Evolutionary conservation across 1,140 invertebrate species (phyloP), one percentile per base, ranked within the genome.

Genomic region (Macrocentrus cingulum): DNA sequence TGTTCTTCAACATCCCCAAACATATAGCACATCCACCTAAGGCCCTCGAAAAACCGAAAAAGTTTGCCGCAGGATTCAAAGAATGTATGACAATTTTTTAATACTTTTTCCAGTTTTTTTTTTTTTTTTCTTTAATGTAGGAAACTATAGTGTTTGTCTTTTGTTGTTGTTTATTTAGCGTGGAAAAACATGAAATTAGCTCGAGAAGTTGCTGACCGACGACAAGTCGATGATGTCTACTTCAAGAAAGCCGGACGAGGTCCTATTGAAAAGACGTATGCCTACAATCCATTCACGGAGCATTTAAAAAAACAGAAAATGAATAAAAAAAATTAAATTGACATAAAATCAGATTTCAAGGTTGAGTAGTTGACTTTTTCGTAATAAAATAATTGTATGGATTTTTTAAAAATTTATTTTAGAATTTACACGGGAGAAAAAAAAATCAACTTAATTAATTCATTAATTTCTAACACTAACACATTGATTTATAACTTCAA

Each of bases 401-500:
- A n/a, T n/a, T n/a, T n/a, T n/a, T n/a, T n/a, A n/a, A n/a, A n/a
- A n/a, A n/a, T n/a, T n/a, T n/a, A n/a, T n/a, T n/a, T n/a, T n/a
- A n/a, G n/a, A n/a, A 29, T 29, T 29, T 29, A 9, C 25, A 29
- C 4, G n/a, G n/a, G n/a, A 9, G 7, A 41, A 50, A 32, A 20
- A 20, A 37, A 55, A 34, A 32, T 62, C 16, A 25, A 58, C 60
- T 45, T 41, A 45, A 46, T 34, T 56, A 29, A 49, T 20, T 45
- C 36, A 23, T 63, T 39, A 65, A 16, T 7, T 48, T 55, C 50
- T 61, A 9, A 53, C 60, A 70, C 78, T 78, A 55, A 91, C 83
- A 80, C 97, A 99, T 69, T 96, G 91, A 80, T 99, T 98, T 7
- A 99, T 95, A 23, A 98, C 94, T 79, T 91, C 87, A 23, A 97